A percentile compares a stretch with the other conserved stretches of the same genome.
phyloP scores from a whole-genome alignment of 1,140 invertebrate species.

The Octopus bimaculoides region DNA sequence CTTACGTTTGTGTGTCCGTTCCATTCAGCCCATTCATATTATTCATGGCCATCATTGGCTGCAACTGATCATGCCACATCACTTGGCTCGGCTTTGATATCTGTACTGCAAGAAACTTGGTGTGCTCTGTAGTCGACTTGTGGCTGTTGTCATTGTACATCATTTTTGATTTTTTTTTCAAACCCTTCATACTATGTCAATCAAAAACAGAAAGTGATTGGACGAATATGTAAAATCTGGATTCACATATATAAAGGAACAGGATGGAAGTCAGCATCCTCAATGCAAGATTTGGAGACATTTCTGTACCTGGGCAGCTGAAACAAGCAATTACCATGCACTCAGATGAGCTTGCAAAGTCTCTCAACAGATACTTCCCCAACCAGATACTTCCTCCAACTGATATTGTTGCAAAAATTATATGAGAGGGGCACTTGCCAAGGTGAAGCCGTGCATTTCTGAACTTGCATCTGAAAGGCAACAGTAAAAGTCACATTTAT shows the following conservation, averaged over 20 bases:
- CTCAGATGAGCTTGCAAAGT: neutral
- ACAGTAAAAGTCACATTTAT: constrained; percentile 7
- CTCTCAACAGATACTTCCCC: neutral
- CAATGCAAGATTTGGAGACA: neutral
- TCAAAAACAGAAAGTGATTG: neutral
- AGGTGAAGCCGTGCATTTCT: neutral
- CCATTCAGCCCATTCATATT: no score
- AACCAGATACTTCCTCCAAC: no score
- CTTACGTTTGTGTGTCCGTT: no score
- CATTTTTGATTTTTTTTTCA: neutral
- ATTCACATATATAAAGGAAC: constrained; percentile 1
- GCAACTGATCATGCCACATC: constrained; percentile 3
- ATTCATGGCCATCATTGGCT: constrained; percentile 2
- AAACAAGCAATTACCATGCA: constrained; percentile 1
- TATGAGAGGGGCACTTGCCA: constrained; percentile 3
- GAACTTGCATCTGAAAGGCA: neutral
- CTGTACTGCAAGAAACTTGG: constrained; percentile 2
- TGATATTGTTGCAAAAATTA: neutral
- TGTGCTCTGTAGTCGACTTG: neutral
- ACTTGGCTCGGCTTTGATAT: no score
- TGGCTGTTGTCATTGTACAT: neutral
- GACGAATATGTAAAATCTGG: constrained; percentile 1
- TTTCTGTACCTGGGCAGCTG: neutral
- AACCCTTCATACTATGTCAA: neutral
- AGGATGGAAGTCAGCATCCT: neutral